Evolutionary conservation across 2,888 invertebrate species (phyloP), one percentile per base, ranked within the genome.

Genomic region (Spilosoma lubricipeda): DNA sequence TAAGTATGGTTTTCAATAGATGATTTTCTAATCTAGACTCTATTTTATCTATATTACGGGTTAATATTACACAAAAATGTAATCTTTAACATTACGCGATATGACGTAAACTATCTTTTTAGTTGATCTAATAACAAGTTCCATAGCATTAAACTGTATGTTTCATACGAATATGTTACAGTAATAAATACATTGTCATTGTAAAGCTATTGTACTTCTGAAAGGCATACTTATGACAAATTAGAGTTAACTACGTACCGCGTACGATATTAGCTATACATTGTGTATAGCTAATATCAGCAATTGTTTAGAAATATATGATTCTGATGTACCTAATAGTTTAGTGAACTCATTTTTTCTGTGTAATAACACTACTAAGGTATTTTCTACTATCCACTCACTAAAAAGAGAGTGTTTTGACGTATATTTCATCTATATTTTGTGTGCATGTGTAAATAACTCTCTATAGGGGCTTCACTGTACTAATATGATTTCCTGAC

Each of bases 61-160:
- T 67, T 69, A 71, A 66, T 80, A 56, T 70, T 20, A 0, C 67
- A 33, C 18, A 5, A 9, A 56, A 7, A 8, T 20, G 27, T 11
- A 64, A 76, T 69, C 8, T 65, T 48, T 68, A 66, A 67, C 3
- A 74, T 75, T 78, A 75, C 56, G 48, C 15, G 27, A 33, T 73
- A 36, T 83, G 80, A 83, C 82, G 84, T 74, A 73, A 76, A 23
- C 8, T 2, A 74, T 73, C 27, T 36, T 69, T 81, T 80, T 81
- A 75, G 76, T 64, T 36, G 18, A 68, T 72, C 13, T 67, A 68
- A 68, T 71, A 45, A 48, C 68, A 71, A 67, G 52, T 73, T 64
- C 13, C n/a, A 39, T 30, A 30, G 33, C 30, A 39, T 15, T 64
- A 42, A 5, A 63, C 68, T 71, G 23, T 33, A 30, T 45, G 27